Evolutionary conservation across 2,888 invertebrate genomes (phyloP).

Genomic region (Sussaba pulchella): DNA sequence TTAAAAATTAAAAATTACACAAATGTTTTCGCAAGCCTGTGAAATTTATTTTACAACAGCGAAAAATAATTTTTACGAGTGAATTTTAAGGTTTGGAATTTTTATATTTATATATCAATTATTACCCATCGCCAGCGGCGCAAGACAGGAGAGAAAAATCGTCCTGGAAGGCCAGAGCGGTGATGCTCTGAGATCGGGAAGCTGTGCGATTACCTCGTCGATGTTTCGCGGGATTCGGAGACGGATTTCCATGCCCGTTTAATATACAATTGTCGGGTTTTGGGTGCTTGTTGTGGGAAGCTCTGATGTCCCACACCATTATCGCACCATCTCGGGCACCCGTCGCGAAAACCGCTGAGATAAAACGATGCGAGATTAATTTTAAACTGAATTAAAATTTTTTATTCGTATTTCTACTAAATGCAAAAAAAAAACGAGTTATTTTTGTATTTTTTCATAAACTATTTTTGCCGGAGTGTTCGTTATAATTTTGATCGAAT

Average conservation of each 20-base stretch:
- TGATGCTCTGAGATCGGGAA: slow-evolving; percentile 90
- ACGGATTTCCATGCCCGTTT: slow-evolving; percentile 87
- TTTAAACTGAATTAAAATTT: too few relatives aligned
- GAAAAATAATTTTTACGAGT: too few relatives aligned
- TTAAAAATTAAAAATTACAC: too few relatives aligned
- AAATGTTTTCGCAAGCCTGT: too few relatives aligned
- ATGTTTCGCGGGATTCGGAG: slow-evolving; percentile 81
- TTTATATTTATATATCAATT: background rate
- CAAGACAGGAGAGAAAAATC: slow-evolving; percentile 92
- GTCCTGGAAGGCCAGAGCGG: slow-evolving; percentile 93
- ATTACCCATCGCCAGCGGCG: slow-evolving; percentile 93
- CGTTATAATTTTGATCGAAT: too few relatives aligned
- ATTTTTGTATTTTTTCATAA: too few relatives aligned
- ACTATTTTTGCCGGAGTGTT: too few relatives aligned
- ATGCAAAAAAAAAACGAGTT: too few relatives aligned
- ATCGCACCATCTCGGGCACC: slow-evolving; percentile 95
- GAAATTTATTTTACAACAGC: too few relatives aligned
- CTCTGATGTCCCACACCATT: slow-evolving; percentile 93
- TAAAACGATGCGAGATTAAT: too few relatives aligned
- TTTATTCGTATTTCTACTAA: too few relatives aligned
- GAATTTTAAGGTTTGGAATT: too few relatives aligned
- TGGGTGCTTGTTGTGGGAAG: slow-evolving; percentile 84
- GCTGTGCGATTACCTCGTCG: slow-evolving; percentile 81
- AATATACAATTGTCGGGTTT: slow-evolving; percentile 90
- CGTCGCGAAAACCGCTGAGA: slow-evolving; percentile 91